phyloP scores from a whole-genome alignment of 2,888 invertebrate genomes.

The Platypus cylindrus region DNA sequence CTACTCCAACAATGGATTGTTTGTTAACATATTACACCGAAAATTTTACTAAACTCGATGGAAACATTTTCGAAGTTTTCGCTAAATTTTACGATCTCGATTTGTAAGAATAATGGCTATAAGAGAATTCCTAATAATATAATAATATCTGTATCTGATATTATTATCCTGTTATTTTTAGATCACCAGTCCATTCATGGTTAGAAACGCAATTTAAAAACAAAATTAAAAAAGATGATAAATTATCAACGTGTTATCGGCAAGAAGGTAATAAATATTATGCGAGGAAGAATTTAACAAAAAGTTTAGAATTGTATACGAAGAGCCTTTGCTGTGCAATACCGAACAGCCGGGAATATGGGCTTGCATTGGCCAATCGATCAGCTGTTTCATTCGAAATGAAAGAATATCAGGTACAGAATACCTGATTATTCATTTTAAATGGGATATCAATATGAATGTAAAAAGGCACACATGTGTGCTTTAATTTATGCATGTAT shows the following conservation, averaged over 20 bases:
- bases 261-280: constrained; percentile 48
- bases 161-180: constrained; percentile 19
- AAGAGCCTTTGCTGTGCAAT: constrained; percentile 49
- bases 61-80: constrained; percentile 26
- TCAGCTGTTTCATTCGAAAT: constrained; percentile 52
- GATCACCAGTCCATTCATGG: constrained; percentile 29
- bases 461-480: too few relatives aligned
- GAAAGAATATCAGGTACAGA: constrained; percentile 43
- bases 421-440: background rate
- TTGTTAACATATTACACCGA: constrained; percentile 25
- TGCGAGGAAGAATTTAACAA: constrained; percentile 38
- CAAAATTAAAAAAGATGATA: constrained; percentile 27
- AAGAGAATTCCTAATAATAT: too few relatives aligned
- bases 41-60: constrained; percentile 24
- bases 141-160: constrained; percentile 1
- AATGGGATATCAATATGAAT: too few relatives aligned
- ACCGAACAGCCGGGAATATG: constrained; percentile 42
- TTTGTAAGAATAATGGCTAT: constrained; percentile 20
- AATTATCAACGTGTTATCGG: constrained; percentile 29
- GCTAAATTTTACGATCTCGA: constrained; percentile 24
- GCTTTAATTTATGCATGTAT: too few relatives aligned
- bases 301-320: constrained; percentile 46
- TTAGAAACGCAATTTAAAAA: constrained; percentile 26
- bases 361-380: constrained; percentile 54
- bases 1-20: constrained; percentile 27